Base-by-base conservation (phyloP, 2,888 invertebrate species). In the Sinelater perroti region DNA sequence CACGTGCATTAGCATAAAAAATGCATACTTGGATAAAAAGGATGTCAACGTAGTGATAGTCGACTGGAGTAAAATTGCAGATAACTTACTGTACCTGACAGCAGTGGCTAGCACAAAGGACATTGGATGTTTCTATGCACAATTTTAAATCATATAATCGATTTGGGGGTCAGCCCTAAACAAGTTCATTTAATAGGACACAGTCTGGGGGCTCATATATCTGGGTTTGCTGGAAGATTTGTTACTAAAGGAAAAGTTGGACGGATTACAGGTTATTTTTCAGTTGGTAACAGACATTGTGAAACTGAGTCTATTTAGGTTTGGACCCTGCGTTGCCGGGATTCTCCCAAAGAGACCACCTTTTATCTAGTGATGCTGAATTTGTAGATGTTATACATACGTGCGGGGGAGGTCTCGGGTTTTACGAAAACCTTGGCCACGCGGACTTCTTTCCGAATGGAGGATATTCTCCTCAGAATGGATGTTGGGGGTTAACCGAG, bases 301-400 rank as follows among this genome's bases (percentile, higher is more conserved):
- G 10, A 30, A 11, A 44, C 7, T 45, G 5, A 10, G 13, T 30
- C 13, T 35, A 35, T 64, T 16, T 56, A 80, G 84, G 86, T 1
- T 70, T 87, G 30, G 87, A 87, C 73, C 87, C 87, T 3, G 87
- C 87, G 0, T 74, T 86, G 64, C 87, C 87, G 1, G 75, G 86
- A 13, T 87, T 85, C 67, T 78, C 81, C 2, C 80, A 80, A 33
- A 70, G 81, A 33, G 74, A 80, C 33, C 85, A 85, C 62, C 80
- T 95, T 3, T 93, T 94, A 72, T 87, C 89, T 3, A 82, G 84
- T 0, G 95, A 94, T 72, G 95, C 95, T 0, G 81, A 85, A 65
- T 88, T 94, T 67, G 94, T 95, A 1, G 95, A 95, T 75, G 90
- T 93, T 56, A 91, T 95, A 67, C 95, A 95, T 73, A 93, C 95